These are phyloP conservation scores for Pantherophis alleghaniensis DNA, from an alignment of 2,797 vertebrate species.

Conservation along the genomic window DNA sequence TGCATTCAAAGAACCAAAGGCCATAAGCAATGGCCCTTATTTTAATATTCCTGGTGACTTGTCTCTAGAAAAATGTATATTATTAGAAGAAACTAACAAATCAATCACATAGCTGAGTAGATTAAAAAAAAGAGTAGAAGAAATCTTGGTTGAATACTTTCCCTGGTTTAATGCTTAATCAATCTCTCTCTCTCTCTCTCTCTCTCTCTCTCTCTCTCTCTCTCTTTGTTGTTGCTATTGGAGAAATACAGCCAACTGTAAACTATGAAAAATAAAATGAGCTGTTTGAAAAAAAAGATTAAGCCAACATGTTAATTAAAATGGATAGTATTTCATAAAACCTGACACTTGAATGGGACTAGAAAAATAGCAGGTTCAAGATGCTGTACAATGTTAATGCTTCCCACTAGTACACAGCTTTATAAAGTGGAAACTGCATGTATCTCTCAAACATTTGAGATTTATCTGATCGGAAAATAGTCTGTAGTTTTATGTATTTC, in stretches of 20 bases:
- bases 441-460: background rate
- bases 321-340: conserved; percentile 42
- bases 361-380: conserved; percentile 39
- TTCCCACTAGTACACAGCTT: background rate
- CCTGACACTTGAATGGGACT: background rate
- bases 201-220: no score
- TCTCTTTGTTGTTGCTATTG: conserved; percentile 35
- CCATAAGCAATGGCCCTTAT: background rate
- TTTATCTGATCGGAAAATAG: background rate
- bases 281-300: conserved; percentile 22
- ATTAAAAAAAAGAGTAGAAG: background rate
- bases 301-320: conserved; percentile 57
- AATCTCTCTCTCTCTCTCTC: no score
- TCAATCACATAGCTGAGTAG: background rate
- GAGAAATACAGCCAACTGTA: conserved; percentile 46
- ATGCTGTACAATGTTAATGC: background rate
- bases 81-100: background rate
- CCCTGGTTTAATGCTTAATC: background rate
- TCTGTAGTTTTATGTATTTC: background rate
- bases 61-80: background rate
- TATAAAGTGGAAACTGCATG: background rate
- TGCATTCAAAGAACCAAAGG: background rate
- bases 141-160: background rate
- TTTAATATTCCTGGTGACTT: background rate
- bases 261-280: conserved; percentile 38